Evolutionary conservation across 2,113 vertebrate species (phyloP).

Genomic region (Empidonax traillii): DNA sequence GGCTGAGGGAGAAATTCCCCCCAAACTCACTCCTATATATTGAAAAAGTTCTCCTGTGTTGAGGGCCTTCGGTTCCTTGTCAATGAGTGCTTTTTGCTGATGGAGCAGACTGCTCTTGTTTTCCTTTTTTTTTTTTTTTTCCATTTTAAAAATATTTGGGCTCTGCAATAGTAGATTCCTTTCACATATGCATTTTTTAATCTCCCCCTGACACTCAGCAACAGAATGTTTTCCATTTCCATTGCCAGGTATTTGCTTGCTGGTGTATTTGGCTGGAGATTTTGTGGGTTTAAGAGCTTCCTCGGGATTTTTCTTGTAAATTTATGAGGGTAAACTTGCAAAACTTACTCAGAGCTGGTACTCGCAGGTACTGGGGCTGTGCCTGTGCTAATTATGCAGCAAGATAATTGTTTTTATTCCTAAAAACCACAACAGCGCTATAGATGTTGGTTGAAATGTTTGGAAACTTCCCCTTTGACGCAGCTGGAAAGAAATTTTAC

Average conservation of each 20-base stretch:
- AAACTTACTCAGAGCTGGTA: background rate
- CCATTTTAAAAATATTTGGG: background rate
- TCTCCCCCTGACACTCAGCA: background rate
- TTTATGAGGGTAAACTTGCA: background rate
- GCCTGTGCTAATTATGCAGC: background rate
- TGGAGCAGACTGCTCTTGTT: background rate
- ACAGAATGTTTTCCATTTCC: background rate
- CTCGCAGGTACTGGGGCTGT: background rate
- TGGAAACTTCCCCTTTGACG: background rate
- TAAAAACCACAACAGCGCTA: background rate
- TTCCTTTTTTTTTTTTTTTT: background rate
- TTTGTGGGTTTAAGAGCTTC: background rate
- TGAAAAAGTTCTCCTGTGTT: background rate
- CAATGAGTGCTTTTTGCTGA: background rate
- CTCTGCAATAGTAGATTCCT: background rate
- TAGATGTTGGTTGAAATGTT: background rate
- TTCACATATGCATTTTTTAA: background rate
- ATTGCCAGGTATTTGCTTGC: background rate
- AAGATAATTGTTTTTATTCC: background rate
- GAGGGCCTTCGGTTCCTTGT: background rate
- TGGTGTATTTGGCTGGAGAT: background rate
- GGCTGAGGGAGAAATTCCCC: background rate
- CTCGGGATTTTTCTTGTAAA: background rate
- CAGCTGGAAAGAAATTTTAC: background rate
- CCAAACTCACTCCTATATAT: background rate